Evolutionary conservation across 92 coral and sea anemone genomes (phyloP).

Genomic region (Umimayanthus kanabou): DNA sequence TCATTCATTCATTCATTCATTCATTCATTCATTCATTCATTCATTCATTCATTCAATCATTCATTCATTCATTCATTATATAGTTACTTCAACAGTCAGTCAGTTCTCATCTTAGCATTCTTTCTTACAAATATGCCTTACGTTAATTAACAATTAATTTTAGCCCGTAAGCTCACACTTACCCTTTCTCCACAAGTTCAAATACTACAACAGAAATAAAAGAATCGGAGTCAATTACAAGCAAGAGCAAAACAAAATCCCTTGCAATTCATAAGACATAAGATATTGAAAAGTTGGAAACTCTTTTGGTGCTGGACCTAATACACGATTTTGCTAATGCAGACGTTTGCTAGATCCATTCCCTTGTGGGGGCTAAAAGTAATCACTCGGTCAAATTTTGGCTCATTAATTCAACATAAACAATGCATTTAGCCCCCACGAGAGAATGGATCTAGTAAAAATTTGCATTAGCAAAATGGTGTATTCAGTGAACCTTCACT

Average conservation of each 20-base stretch:
- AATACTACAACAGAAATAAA: slow-evolving; percentile 8
- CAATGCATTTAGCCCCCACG: no score
- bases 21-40: neutral
- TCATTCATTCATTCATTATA: neutral
- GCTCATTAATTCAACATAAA: no score
- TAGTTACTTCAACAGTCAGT: no score
- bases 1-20: neutral
- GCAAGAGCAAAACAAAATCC: neutral
- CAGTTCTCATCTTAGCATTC: neutral
- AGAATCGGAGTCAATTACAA: neutral
- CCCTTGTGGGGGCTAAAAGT: no score
- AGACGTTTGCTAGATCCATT: no score
- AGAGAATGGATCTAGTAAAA: no score
- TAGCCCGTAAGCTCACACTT: neutral
- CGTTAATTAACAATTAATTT: no score
- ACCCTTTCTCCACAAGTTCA: neutral
- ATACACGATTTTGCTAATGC: no score
- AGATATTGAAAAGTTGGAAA: neutral
- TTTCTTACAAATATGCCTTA: no score
- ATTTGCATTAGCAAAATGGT: no score
- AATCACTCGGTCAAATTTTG: no score
- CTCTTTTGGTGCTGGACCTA: neutral
- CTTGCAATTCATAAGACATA: neutral
- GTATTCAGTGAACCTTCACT: neutral
- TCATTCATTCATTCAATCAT: neutral